These are phyloP conservation scores for Asarcornis scutulata DNA, from an alignment of 2,113 vertebrate species.

Conservation along the genomic window DNA sequence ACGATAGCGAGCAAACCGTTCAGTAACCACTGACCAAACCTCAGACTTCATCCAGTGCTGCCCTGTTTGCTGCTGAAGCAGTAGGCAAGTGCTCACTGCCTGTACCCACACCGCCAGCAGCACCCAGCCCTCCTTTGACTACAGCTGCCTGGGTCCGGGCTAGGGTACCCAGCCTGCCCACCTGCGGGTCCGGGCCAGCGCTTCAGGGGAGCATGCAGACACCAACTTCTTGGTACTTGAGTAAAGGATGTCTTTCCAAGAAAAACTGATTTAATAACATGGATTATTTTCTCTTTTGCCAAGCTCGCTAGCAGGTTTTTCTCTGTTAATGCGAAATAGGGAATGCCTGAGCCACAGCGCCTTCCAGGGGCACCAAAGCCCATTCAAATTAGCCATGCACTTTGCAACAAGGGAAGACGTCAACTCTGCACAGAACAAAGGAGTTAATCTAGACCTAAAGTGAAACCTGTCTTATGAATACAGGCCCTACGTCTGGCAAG, in stretches of 20 bases:
- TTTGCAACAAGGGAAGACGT: not conserved
- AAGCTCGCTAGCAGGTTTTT: not conserved
- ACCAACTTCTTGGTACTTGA: not conserved
- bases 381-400: not conserved
- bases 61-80: not conserved
- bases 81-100: not conserved
- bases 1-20: not conserved
- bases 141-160: not conserved
- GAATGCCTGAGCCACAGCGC: not conserved
- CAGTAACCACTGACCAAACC: not conserved
- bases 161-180: not conserved
- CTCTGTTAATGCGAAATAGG: not conserved
- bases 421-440: not conserved
- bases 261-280: not conserved
- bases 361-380: not conserved
- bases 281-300: slow-evolving; percentile 22
- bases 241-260: not conserved
- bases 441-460: not conserved
- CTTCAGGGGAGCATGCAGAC: not conserved
- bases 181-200: not conserved
- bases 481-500: fast-evolving
- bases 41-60: not conserved
- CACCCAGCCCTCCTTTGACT: not conserved
- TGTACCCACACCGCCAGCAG: not conserved
- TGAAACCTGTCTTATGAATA: not conserved